A percentile compares a stretch with the other conserved stretches of the same genome.
phyloP scores from a whole-genome alignment of 2,113 vertebrate genomes.

The Pyxicephalus adspersus region DNA sequence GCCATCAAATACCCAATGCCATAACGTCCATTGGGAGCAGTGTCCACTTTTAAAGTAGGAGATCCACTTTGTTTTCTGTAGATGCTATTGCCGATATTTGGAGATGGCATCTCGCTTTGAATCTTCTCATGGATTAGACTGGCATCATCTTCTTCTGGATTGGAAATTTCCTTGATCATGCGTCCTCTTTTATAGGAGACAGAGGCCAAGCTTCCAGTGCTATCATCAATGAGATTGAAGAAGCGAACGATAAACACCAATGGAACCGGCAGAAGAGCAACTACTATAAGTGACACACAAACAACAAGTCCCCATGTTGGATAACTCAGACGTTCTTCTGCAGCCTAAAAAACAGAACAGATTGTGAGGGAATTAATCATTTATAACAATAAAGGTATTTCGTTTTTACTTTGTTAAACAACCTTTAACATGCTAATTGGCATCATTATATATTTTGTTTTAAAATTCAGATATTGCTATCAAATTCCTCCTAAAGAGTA shows the following conservation, averaged over 20 bases:
- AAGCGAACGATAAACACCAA: constrained; percentile 81
- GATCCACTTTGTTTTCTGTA: constrained; percentile 87
- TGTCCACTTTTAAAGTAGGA: constrained; percentile 71
- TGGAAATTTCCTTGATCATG: constrained; percentile 86
- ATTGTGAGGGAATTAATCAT: background rate
- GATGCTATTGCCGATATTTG: constrained; percentile 86
- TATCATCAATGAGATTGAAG: constrained; percentile 85
- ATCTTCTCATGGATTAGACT: constrained; percentile 89
- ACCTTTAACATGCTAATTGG: no score
- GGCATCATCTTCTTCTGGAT: constrained; percentile 82
- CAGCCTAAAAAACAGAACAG: constrained; percentile 71
- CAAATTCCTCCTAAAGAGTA: no score
- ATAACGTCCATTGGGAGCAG: constrained; percentile 90
- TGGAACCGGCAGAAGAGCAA: constrained; percentile 87
- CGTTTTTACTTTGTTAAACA: no score
- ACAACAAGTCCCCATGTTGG: constrained; percentile 85
- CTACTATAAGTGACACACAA: constrained; percentile 83
- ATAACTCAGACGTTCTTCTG: constrained; percentile 79
- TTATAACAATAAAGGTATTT: no score
- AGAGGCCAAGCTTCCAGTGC: constrained; percentile 75
- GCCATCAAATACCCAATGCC: constrained; percentile 93
- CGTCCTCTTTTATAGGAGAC: constrained; percentile 92
- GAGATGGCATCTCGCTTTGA: constrained; percentile 86
- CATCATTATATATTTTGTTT: no score
- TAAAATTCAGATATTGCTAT: no score